Evolutionary conservation across 2,113 vertebrate species (phyloP).

Genomic region (Elaphurus davidianus): DNA sequence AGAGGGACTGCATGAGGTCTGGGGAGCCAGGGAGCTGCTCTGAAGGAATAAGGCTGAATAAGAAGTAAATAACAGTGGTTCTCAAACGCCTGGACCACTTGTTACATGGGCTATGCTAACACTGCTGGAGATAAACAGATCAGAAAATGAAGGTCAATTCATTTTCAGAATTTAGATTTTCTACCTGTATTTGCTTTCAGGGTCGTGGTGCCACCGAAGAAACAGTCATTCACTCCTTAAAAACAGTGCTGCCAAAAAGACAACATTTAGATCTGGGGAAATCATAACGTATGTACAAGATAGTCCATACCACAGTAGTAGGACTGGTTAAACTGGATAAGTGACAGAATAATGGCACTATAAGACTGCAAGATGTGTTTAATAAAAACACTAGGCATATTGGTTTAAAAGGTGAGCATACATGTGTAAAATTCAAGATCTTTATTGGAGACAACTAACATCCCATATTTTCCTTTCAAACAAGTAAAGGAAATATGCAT

Average conservation of each 20-base stretch:
- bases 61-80: not conserved
- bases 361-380: not conserved
- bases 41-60: not conserved
- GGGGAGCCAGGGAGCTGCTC: not conserved
- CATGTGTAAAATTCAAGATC: not conserved
- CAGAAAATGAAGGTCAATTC: not conserved
- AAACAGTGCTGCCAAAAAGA: not conserved
- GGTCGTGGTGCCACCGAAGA: not conserved
- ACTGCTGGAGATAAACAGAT: not conserved
- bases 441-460: not conserved
- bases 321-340: not conserved
- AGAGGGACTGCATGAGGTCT: not conserved
- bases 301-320: not conserved
- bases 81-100: not conserved
- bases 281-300: not conserved
- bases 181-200: not conserved
- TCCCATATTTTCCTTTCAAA: not conserved
- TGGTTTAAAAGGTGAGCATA: not conserved
- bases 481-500: not conserved
- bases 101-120: not conserved
- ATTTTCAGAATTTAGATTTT: slow-evolving; percentile 12
- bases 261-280: not conserved
- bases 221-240: not conserved
- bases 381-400: not conserved
- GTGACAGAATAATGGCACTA: not conserved